These are phyloP conservation scores for Poeciliopsis turneri DNA, from an alignment of 2,797 vertebrate species.

Conservation along the genomic window DNA sequence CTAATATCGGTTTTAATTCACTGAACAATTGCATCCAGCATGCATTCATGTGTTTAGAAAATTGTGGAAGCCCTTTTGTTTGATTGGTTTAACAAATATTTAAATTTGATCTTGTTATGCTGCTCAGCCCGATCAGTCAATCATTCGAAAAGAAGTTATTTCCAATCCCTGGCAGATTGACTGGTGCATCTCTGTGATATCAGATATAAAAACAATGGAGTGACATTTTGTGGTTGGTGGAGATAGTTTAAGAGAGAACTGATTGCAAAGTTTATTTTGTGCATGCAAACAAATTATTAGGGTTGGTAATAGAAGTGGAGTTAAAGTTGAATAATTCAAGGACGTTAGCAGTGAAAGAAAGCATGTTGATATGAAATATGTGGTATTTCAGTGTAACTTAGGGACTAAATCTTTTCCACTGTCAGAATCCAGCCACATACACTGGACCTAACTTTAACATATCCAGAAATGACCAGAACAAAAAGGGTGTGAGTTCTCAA, in stretches of 20 bases:
- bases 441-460: neutral
- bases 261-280: neutral
- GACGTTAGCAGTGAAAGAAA: neutral
- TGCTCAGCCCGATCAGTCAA: neutral
- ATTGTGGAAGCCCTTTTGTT: neutral
- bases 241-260: neutral
- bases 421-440: neutral
- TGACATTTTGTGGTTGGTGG: neutral
- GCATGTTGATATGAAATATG: neutral
- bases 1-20: neutral
- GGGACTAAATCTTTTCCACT: neutral
- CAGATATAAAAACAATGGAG: neutral
- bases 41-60: neutral
- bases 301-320: neutral
- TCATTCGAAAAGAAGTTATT: neutral
- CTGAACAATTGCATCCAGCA: neutral
- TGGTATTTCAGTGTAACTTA: neutral
- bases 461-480: neutral
- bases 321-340: neutral
- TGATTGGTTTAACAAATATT: neutral
- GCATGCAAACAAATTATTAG: neutral
- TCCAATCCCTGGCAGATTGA: neutral
- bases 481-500: neutral
- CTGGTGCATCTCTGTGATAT: neutral
- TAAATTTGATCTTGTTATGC: neutral